Conservation (phyloP, 1,140 invertebrate species). For the Mya arenaria region DNA sequence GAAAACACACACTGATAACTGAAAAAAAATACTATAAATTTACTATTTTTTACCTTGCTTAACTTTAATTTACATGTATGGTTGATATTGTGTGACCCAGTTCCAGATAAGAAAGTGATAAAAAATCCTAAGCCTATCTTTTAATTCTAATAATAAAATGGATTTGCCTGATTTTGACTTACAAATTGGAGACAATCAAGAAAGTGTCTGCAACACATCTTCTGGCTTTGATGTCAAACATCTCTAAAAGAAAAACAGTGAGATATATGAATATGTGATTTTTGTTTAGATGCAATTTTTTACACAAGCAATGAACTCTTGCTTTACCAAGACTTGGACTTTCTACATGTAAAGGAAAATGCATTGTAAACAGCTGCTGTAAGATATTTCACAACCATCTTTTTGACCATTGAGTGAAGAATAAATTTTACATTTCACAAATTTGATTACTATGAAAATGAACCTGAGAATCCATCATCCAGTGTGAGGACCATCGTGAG, state of each 20-base stretch:
- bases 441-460: background rate
- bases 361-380: background rate
- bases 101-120: background rate
- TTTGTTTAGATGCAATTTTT: background rate
- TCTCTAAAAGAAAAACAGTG: slow-evolving; percentile 10
- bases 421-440: background rate
- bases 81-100: background rate
- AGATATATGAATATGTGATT: background rate
- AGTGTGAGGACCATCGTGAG: slow-evolving; percentile 57
- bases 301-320: background rate
- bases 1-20: too few relatives aligned
- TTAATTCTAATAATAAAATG: background rate
- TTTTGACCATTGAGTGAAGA: background rate
- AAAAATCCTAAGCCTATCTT: background rate
- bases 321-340: background rate
- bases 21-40: background rate
- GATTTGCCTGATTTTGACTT: background rate
- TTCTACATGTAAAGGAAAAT: background rate
- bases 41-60: background rate
- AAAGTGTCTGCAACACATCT: slow-evolving; percentile 18
- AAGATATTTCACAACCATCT: background rate
- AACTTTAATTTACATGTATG: background rate
- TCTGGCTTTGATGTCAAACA: slow-evolving; percentile 32
- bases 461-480: slow-evolving; percentile 53
- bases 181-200: slow-evolving; percentile 21